Conservation (phyloP, 2,888 invertebrate species). For the Aphodius granarius region DNA sequence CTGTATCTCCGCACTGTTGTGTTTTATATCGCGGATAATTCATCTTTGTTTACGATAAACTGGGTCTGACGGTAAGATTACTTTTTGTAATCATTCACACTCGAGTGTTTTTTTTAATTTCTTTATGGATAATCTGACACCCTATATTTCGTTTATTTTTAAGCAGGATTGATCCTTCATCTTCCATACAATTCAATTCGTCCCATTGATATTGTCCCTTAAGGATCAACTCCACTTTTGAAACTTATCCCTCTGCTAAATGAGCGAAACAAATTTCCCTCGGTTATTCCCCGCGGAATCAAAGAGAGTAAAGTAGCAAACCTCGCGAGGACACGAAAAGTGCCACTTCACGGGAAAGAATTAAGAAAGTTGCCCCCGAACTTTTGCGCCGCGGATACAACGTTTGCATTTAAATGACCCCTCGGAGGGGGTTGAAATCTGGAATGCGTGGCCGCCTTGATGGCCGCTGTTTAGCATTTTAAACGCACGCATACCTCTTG, state of each 20-base stretch:
- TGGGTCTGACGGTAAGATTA: not conserved
- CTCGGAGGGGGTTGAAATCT: slow-evolving; percentile 1
- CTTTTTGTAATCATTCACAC: not conserved
- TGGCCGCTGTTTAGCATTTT: slow-evolving; percentile 34
- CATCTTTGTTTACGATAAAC: not conserved
- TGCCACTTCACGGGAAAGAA: slow-evolving; percentile 27
- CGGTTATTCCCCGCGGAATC: not conserved
- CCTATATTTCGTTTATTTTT: no score
- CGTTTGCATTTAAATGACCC: slow-evolving; percentile 43
- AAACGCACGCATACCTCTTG: slow-evolving; percentile 27
- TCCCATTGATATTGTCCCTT: no score
- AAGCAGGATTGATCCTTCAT: no score
- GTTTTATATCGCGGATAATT: not conserved
- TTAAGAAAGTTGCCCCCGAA: slow-evolving; percentile 42
- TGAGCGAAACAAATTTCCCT: not conserved
- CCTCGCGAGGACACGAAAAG: not conserved
- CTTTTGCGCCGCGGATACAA: slow-evolving; percentile 36
- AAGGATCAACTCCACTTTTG: not conserved
- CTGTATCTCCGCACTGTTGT: not conserved
- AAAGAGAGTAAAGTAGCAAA: slow-evolving; percentile 1
- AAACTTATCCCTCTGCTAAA: not conserved
- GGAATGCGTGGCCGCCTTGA: slow-evolving; percentile 24
- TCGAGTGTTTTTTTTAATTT: not conserved
- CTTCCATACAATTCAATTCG: no score
- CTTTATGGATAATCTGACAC: no score